These are phyloP conservation scores for Dysidea cf. avara DNA, from an alignment of 37 sponge, comb jelly and placozoan species.

Conservation along the genomic window DNA sequence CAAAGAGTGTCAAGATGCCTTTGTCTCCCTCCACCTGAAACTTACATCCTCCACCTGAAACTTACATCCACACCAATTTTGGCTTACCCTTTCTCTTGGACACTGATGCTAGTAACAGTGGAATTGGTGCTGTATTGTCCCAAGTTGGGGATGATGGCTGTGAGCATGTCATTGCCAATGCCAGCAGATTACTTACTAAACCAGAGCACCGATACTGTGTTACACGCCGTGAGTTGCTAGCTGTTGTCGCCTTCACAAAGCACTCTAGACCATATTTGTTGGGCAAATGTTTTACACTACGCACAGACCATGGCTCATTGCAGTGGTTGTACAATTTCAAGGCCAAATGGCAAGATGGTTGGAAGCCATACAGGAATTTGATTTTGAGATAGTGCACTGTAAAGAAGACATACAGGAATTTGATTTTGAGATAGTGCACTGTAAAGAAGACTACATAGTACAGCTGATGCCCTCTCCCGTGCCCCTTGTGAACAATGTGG, in stretches of 20 bases:
- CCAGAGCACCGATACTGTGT: conserved; percentile 5
- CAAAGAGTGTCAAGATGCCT: not conserved
- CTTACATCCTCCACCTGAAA: not conserved
- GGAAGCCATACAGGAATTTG: too few relatives aligned
- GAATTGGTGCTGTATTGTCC: too few relatives aligned
- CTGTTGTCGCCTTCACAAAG: conserved; percentile 2
- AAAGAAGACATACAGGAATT: too few relatives aligned
- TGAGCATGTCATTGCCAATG: not conserved
- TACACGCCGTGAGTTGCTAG: not conserved
- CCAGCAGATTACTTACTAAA: not conserved
- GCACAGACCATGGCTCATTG: conserved; percentile 13
- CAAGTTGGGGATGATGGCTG: too few relatives aligned
- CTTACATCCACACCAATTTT: too few relatives aligned
- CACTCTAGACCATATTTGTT: conserved; percentile 2
- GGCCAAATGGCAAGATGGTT: not conserved
- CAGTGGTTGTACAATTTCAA: conserved; percentile 1
- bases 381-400: too few relatives aligned
- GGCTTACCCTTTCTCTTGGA: too few relatives aligned
- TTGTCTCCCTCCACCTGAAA: not conserved
- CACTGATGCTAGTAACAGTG: too few relatives aligned
- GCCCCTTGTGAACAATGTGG: too few relatives aligned
- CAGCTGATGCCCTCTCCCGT: too few relatives aligned
- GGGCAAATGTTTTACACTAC: not conserved
- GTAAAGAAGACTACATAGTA: too few relatives aligned
- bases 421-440: too few relatives aligned